Evolutionary conservation across 2,797 vertebrate genomes (phyloP).

Genomic region (Anabacerthia variegaticeps): DNA sequence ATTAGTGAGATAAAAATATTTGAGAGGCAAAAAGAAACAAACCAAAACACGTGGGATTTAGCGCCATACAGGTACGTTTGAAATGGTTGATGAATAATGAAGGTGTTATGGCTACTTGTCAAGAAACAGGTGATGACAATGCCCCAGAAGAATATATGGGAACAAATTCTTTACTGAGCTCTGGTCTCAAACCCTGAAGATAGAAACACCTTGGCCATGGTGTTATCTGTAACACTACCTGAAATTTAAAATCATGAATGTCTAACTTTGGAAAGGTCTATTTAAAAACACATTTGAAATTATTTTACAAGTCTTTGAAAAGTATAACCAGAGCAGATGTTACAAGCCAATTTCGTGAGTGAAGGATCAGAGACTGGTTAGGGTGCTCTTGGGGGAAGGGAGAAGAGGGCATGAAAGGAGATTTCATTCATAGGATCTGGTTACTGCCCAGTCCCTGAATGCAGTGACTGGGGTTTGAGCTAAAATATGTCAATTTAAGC

Average conservation of each 20-base stretch:
- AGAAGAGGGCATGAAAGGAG: not conserved
- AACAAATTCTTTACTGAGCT: not conserved
- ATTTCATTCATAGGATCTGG: not conserved
- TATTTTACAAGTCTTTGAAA: not conserved
- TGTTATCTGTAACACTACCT: not conserved
- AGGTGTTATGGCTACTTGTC: not conserved
- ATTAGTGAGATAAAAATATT: slow-evolving; percentile 18
- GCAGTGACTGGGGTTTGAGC: not conserved
- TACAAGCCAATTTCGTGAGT: not conserved
- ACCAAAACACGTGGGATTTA: not conserved
- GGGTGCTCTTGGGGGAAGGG: not conserved
- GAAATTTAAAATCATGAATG: not conserved
- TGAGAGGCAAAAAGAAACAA: slow-evolving; percentile 5
- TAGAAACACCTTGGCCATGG: not conserved
- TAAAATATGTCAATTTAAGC: not conserved
- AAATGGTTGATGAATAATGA: slow-evolving; percentile 10
- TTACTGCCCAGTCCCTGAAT: not conserved
- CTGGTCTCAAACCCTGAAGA: not conserved
- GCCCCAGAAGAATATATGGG: not conserved
- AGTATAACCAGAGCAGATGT: not conserved
- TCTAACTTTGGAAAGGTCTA: not conserved
- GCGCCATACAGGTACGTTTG: not conserved
- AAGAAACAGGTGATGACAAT: not conserved
- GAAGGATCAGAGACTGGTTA: not conserved
- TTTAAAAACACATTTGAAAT: not conserved